Conservation (phyloP, 2,888 invertebrate genomes). For the Scelioninae gen. 2 region DNA sequence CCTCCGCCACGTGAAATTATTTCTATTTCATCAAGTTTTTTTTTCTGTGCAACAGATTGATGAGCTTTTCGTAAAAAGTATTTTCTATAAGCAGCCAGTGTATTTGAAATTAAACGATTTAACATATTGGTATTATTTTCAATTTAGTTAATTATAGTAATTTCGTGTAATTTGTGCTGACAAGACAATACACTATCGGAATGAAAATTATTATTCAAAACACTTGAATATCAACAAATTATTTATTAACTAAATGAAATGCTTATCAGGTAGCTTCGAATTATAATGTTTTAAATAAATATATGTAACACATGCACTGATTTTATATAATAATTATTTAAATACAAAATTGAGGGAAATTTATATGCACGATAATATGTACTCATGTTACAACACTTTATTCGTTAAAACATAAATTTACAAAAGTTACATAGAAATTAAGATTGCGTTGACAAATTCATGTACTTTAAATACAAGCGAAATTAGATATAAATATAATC, state of each 20-base stretch:
- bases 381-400: neutral
- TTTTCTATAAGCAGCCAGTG: neutral
- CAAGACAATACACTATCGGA: neutral
- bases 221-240: neutral
- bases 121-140: neutral
- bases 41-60: neutral
- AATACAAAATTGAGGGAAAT: neutral
- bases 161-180: too few relatives aligned
- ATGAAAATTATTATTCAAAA: neutral
- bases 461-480: neutral
- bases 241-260: too few relatives aligned
- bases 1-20: neutral
- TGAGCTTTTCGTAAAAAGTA: neutral
- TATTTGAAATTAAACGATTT: neutral
- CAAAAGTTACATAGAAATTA: neutral
- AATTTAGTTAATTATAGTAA: neutral
- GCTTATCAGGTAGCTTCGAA: too few relatives aligned
- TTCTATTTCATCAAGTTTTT: neutral
- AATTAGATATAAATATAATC: conserved; percentile 9
- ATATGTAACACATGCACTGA: too few relatives aligned
- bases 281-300: too few relatives aligned
- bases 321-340: neutral
- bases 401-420: neutral
- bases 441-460: neutral
- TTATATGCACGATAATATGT: neutral